These are phyloP conservation scores for Bujurquina vittata DNA, from an alignment of 2,113 vertebrate species.

Conservation along the genomic window DNA sequence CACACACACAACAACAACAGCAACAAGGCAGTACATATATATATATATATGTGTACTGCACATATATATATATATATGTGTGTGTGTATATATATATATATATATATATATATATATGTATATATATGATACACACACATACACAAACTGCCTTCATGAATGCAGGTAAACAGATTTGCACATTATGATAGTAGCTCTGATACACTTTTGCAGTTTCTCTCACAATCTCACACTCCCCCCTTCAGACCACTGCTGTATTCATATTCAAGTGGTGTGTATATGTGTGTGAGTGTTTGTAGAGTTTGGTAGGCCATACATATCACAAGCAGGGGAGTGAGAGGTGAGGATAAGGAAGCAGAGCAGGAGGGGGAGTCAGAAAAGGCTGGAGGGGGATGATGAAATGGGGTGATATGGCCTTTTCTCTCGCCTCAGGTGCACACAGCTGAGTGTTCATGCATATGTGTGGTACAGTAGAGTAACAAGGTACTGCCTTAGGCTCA, in stretches of 20 bases:
- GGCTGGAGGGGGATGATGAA: conserved; percentile 67
- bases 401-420: conserved; percentile 71
- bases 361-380: conserved; percentile 22
- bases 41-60: no score
- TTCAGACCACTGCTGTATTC: conserved; percentile 13
- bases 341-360: conserved; percentile 48
- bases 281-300: conserved; percentile 5
- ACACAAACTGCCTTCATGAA: not conserved
- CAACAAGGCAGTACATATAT: not conserved
- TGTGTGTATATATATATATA: no score
- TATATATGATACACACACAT: no score
- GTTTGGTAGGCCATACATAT: conserved; percentile 45
- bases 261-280: conserved; percentile 25
- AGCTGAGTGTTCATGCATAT: conserved; percentile 58
- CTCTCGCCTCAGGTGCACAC: conserved; percentile 56
- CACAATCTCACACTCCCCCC: conserved; percentile 10
- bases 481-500: conserved; percentile 57
- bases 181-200: conserved; percentile 4
- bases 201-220: conserved; percentile 28
- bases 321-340: conserved; percentile 48
- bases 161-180: conserved; percentile 11
- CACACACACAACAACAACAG: not conserved
- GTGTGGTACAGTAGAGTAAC: conserved; percentile 55
- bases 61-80: no score
- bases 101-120: no score